phyloP scores from a whole-genome alignment of 1,140 invertebrate species.

The Apis florea region DNA sequence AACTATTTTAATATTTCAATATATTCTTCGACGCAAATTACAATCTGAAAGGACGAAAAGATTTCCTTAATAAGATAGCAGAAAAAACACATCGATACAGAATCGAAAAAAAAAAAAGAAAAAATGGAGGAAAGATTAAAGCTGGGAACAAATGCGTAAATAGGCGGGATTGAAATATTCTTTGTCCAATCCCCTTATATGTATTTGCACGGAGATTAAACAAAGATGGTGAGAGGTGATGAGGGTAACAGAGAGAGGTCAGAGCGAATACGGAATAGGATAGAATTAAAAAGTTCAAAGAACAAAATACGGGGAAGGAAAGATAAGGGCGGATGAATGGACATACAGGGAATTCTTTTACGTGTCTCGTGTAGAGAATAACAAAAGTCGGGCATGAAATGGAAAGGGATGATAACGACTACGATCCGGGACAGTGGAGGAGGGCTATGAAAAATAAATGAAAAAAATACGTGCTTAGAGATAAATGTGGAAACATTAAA shows the following conservation, averaged over 20 bases:
- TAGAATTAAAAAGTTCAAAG: constrained; percentile 49
- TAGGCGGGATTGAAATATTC: constrained; percentile 11
- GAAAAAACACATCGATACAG: not conserved
- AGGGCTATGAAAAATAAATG: not conserved
- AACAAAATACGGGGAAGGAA: constrained; percentile 20
- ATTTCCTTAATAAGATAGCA: not conserved
- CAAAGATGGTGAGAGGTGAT: not conserved
- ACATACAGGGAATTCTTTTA: constrained; percentile 1
- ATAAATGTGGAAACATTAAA: not conserved
- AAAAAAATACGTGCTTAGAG: not conserved
- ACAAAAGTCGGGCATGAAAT: constrained; percentile 32
- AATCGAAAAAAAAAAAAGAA: too few relatives aligned
- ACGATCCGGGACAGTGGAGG: not conserved
- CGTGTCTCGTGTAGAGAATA: constrained; percentile 33
- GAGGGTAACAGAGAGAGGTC: not conserved
- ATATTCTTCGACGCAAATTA: not conserved
- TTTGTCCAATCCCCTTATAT: not conserved
- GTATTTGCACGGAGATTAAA: constrained; percentile 23
- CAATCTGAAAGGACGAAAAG: not conserved
- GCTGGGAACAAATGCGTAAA: not conserved
- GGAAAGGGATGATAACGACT: constrained; percentile 7
- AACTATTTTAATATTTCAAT: too few relatives aligned
- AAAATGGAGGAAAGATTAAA: constrained; percentile 24
- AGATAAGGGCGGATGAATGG: constrained; percentile 15
- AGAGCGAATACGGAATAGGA: not conserved